Evolutionary conservation across 2,888 invertebrate species (phyloP).

Genomic region (Sialis lutaria): DNA sequence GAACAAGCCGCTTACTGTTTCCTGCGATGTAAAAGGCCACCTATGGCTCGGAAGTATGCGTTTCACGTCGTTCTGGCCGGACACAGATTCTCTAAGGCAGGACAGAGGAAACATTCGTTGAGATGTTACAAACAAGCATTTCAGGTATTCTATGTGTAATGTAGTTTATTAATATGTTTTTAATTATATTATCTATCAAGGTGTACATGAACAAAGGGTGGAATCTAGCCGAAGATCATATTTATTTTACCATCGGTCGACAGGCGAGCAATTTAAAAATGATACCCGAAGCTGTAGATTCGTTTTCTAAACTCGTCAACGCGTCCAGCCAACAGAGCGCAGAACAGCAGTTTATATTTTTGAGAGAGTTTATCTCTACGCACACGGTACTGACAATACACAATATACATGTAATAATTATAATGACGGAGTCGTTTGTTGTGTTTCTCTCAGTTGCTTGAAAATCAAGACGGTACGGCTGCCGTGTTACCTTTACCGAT

Average conservation of each 20-base stretch:
- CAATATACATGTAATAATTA: slow-evolving; percentile 5
- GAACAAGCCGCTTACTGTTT: slow-evolving; percentile 95
- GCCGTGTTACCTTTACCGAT: slow-evolving; percentile 60
- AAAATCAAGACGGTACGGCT: slow-evolving; percentile 18
- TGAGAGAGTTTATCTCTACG: slow-evolving; percentile 74
- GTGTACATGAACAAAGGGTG: slow-evolving; percentile 64
- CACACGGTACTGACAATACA: slow-evolving; percentile 43
- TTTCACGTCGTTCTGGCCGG: slow-evolving; percentile 95
- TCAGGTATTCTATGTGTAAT: slow-evolving; percentile 42
- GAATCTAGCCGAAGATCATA: slow-evolving; percentile 89
- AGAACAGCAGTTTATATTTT: slow-evolving; percentile 60
- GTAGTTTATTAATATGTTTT: too few relatives aligned
- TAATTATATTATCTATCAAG: slow-evolving; percentile 21
- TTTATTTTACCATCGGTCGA: slow-evolving; percentile 84
- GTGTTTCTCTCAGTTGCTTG: background rate
- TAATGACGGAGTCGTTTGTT: slow-evolving; percentile 15
- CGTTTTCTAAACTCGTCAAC: slow-evolving; percentile 61
- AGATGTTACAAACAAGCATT: slow-evolving; percentile 84
- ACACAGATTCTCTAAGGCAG: slow-evolving; percentile 84
- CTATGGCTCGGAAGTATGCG: slow-evolving; percentile 81
- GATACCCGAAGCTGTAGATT: slow-evolving; percentile 47
- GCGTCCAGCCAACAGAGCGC: slow-evolving; percentile 52
- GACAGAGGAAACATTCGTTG: slow-evolving; percentile 80
- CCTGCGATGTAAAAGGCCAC: slow-evolving; percentile 42
- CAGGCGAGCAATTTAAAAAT: slow-evolving; percentile 70